A percentile compares a stretch with the other conserved stretches of the same genome.
These are phyloP conservation scores for Idaea dimidiata DNA, from an alignment of 2,888 invertebrate genomes.

Conservation along the genomic window DNA sequence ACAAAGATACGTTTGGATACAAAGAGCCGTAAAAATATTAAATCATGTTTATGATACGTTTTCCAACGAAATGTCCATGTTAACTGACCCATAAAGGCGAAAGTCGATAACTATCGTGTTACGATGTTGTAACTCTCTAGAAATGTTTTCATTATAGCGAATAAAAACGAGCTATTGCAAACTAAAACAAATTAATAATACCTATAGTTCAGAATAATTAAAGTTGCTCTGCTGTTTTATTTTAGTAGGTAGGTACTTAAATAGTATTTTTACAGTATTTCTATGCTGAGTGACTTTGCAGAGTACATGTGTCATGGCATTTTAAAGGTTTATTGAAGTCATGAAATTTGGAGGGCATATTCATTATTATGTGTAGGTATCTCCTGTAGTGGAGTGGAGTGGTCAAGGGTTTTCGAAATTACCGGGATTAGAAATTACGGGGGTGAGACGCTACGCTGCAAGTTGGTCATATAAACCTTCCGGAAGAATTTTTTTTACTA, in stretches of 20 bases:
- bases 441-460: too few relatives aligned
- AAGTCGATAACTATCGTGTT: conserved; percentile 1
- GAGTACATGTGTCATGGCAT: too few relatives aligned
- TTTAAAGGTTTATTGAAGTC: too few relatives aligned
- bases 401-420: too few relatives aligned
- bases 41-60: neutral
- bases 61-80: neutral
- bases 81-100: conserved; percentile 1
- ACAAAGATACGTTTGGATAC: neutral
- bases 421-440: too few relatives aligned
- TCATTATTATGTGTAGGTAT: too few relatives aligned
- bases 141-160: neutral
- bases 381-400: too few relatives aligned
- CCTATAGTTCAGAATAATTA: neutral
- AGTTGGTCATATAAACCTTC: too few relatives aligned
- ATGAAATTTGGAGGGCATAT: too few relatives aligned
- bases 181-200: conserved; percentile 16
- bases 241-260: neutral
- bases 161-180: conserved; percentile 9
- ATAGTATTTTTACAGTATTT: neutral
- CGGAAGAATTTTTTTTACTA: too few relatives aligned
- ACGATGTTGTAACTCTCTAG: neutral
- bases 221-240: neutral
- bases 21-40: neutral
- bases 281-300: too few relatives aligned